These are phyloP conservation scores for Talpa occidentalis DNA, from an alignment of 2,113 vertebrate species.

Conservation along the genomic window DNA sequence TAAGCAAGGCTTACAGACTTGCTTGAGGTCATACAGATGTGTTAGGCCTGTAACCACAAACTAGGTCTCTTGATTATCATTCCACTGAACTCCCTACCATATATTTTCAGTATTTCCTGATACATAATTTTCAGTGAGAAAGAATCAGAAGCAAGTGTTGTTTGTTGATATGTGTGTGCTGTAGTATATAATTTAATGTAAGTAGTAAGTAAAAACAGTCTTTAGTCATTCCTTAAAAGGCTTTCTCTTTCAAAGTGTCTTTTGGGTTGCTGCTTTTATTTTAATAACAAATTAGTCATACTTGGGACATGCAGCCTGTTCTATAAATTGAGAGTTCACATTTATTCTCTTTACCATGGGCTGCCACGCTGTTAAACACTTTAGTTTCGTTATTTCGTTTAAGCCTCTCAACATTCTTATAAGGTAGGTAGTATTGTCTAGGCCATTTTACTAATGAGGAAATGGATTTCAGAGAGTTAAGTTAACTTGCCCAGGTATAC, in stretches of 20 bases:
- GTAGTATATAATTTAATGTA: constrained; percentile 58
- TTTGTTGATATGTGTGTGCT: constrained; percentile 39
- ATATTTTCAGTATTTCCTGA: background rate
- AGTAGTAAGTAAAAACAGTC: constrained; percentile 39
- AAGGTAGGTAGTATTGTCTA: background rate
- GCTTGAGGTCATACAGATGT: background rate
- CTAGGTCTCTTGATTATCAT: background rate
- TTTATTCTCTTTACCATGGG: background rate
- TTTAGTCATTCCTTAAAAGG: constrained; percentile 46
- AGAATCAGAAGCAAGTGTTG: constrained; percentile 29
- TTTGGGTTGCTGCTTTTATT: constrained; percentile 41
- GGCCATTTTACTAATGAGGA: constrained; percentile 1
- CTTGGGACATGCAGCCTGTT: background rate
- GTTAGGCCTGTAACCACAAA: background rate
- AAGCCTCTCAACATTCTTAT: background rate
- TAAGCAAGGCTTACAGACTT: background rate
- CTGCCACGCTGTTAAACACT: background rate
- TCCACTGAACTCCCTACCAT: background rate
- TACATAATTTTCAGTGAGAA: constrained; percentile 59
- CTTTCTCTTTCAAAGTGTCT: constrained; percentile 50
- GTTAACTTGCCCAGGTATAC: background rate
- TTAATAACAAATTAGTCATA: constrained; percentile 55
- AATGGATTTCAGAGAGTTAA: constrained; percentile 20
- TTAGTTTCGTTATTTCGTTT: constrained; percentile 8
- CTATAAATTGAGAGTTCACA: background rate